Conservation (phyloP, 2,797 vertebrate species). For the Pelochelys cantorii region DNA sequence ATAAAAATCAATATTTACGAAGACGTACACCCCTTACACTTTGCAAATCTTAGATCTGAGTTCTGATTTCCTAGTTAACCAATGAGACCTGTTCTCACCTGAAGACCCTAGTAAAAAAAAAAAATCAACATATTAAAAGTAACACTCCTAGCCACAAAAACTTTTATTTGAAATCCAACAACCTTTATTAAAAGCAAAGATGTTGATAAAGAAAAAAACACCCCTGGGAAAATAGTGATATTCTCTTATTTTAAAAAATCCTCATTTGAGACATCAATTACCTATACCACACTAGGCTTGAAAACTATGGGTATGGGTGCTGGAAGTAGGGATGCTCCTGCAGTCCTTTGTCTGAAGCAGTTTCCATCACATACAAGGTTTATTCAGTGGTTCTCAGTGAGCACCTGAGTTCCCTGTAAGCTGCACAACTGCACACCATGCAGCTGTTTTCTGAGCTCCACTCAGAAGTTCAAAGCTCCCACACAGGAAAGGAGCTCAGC, state of each 20-base stretch:
- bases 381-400: no score
- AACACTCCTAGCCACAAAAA: constrained; percentile 49
- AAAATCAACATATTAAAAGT: constrained; percentile 72
- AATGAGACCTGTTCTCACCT: constrained; percentile 73
- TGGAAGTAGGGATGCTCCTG: no score
- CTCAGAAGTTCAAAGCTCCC: no score
- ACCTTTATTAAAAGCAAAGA: constrained; percentile 40
- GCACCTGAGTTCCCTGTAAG: no score
- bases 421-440: no score
- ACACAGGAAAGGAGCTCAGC: no score
- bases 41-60: constrained; percentile 70
- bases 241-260: not conserved
- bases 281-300: not conserved
- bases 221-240: not conserved
- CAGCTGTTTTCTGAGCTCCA: no score
- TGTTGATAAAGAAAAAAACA: not conserved
- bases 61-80: constrained; percentile 73
- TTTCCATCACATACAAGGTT: no score
- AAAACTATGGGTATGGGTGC: not conserved
- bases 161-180: constrained; percentile 60
- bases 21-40: constrained; percentile 67
- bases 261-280: not conserved
- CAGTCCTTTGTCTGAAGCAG: no score
- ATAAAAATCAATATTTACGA: constrained; percentile 68
- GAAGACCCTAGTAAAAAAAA: constrained; percentile 59